Conservation (phyloP, 2,113 vertebrate species). For the Pristiophorus japonicus region DNA sequence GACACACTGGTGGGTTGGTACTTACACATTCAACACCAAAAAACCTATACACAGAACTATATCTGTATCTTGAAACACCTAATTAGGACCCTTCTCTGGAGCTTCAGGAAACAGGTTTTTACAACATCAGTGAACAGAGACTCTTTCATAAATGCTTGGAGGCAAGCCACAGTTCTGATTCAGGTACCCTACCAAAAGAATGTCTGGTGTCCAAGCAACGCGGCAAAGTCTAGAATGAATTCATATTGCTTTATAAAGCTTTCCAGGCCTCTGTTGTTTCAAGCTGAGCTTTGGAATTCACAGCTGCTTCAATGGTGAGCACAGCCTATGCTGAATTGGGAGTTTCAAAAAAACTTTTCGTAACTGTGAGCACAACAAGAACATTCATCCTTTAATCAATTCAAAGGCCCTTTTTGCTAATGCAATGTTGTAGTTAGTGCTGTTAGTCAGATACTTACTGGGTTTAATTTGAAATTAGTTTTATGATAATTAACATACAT, state of each 20-base stretch:
- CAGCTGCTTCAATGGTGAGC: background rate
- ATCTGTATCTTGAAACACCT: background rate
- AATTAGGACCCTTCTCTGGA: background rate
- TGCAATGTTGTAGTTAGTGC: background rate
- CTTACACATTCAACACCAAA: background rate
- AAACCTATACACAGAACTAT: background rate
- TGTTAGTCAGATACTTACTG: background rate
- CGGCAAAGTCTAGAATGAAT: background rate
- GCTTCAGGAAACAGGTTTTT: constrained; percentile 19
- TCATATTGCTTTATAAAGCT: background rate
- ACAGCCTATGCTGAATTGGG: background rate
- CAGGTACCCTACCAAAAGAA: constrained; percentile 40
- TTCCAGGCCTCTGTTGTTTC: background rate
- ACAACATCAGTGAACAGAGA: accelerated
- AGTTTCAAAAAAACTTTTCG: background rate
- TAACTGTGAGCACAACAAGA: background rate
- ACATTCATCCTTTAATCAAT: background rate
- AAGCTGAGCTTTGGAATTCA: background rate
- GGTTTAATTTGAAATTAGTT: background rate
- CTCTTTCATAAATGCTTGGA: constrained; percentile 43
- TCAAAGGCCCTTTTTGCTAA: background rate
- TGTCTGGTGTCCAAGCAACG: constrained; percentile 44
- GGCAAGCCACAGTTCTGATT: constrained; percentile 38
- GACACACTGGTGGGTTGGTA: too few relatives aligned
- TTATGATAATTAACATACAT: background rate